Base-by-base conservation (phyloP, 2,113 vertebrate genomes). In the Nyctereutes procyonoides region DNA sequence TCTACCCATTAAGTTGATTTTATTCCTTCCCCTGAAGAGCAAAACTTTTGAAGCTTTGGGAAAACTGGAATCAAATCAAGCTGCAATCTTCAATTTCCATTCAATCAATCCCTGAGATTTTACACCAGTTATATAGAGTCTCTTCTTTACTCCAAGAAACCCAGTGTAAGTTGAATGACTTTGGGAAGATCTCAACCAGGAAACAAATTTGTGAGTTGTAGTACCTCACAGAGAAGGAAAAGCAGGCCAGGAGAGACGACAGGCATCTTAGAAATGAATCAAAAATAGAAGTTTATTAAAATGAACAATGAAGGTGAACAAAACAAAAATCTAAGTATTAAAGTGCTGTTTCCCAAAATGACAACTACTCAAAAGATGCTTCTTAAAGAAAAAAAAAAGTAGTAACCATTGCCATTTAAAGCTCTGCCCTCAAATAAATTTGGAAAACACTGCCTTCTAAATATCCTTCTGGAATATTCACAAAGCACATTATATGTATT, bases 391-490 rank as follows among this genome's bases (percentile, higher is more conserved):
- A 65, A 88, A 71, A 65, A 88, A 71, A 35, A 92, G 43, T 51
- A 51, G 14, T 51, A 22, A 16, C 58, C 14, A 30, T n/a, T 90
- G 8, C 35, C 65, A 2, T 53, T 92, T 73, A 85, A 81, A 56
- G 51, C 85, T 88, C 53, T 93, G 2, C 88, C 71, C 60, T 95
- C 53, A 71, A 93, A 88, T 30, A 91, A 55, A 80, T 94, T 65
- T 81, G 35, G 14, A 58, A 95, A 94, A 67, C 79, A 17, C 8
- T n/a, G 0, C 20, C 43, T 81, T 88, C 77, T 93, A 86, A 73
- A 93, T 86, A 77, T 55, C 30, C 17, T 74, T 92, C 53, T 74
- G 90, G 55, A 96, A 84, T 76, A 93, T 22, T 88, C 65, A 56
- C 58, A 82, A 85, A 77, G 56, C 10, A 76, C 13, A 14, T 30